A percentile compares a stretch with the other conserved stretches of the same genome.
Conservation (phyloP, 2,888 invertebrate species). For the Parelbella ahira region DNA sequence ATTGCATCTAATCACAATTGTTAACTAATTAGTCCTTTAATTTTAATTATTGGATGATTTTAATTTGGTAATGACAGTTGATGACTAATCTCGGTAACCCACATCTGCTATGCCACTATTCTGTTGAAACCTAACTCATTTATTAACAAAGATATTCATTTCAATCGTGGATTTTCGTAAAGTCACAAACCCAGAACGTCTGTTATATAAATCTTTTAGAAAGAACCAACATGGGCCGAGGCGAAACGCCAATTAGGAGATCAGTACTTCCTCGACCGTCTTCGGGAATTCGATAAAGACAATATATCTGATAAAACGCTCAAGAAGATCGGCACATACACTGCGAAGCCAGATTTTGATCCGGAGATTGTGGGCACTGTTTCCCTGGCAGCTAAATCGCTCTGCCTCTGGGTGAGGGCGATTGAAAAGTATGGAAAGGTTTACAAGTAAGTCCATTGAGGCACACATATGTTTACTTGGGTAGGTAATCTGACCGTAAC, state of each 20-base stretch:
- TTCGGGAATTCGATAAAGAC: slow-evolving; percentile 93
- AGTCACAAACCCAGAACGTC: too few relatives aligned
- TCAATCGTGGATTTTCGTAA: too few relatives aligned
- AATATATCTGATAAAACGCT: slow-evolving; percentile 91
- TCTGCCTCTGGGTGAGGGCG: slow-evolving; percentile 94
- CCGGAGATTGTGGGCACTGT: slow-evolving; percentile 93
- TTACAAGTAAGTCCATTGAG: slow-evolving; percentile 88
- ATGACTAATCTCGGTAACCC: too few relatives aligned
- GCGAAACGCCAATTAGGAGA: slow-evolving; percentile 93
- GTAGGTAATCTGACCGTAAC: too few relatives aligned
- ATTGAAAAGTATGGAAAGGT: slow-evolving; percentile 95
- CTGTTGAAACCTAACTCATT: too few relatives aligned
- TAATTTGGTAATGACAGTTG: too few relatives aligned
- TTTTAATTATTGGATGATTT: too few relatives aligned
- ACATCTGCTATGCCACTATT: too few relatives aligned
- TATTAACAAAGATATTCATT: too few relatives aligned
- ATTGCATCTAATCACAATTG: too few relatives aligned
- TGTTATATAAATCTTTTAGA: slow-evolving; percentile 48
- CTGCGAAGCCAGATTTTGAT: slow-evolving; percentile 90
- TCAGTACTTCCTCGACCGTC: slow-evolving; percentile 87
- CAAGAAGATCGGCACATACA: slow-evolving; percentile 89
- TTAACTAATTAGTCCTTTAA: too few relatives aligned
- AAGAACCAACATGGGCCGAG: slow-evolving; percentile 92
- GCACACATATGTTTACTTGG: too few relatives aligned
- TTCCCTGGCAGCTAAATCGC: slow-evolving; percentile 91